A percentile compares a stretch with the other conserved stretches of the same genome.
phyloP scores from a whole-genome alignment of 2,113 vertebrate genomes.

The Siniperca chuatsi region DNA sequence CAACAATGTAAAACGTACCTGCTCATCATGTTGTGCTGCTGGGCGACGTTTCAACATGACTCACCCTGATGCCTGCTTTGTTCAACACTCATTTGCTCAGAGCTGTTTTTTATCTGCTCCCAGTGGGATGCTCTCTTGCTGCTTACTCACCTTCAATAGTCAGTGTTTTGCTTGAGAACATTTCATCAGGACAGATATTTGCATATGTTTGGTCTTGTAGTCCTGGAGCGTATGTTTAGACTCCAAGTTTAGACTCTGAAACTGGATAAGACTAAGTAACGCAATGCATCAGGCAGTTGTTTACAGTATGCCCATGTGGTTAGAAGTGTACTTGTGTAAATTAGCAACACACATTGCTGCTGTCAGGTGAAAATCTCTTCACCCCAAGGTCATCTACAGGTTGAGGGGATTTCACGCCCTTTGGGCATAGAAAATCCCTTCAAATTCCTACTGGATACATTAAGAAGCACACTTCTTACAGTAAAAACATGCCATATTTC shows the following conservation, averaged over 20 bases:
- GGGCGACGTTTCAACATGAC: conserved; percentile 62
- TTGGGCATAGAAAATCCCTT: neutral
- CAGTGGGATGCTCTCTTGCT: conserved; percentile 29
- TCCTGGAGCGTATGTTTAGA: conserved; percentile 2
- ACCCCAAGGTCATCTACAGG: neutral
- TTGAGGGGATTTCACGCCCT: neutral
- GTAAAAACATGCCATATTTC: neutral
- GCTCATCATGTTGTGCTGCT: conserved; percentile 62
- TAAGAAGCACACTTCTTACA: neutral
- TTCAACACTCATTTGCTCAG: conserved; percentile 46
- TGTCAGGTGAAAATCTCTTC: neutral
- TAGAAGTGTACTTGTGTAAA: neutral
- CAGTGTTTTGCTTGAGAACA: neutral
- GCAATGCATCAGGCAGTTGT: neutral
- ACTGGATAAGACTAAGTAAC: neutral
- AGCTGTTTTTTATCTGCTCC: conserved; percentile 28
- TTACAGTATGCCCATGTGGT: neutral
- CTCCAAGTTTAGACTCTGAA: conserved; percentile 11
- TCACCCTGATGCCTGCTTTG: conserved; percentile 54
- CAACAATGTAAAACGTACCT: conserved; percentile 74
- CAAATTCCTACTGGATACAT: neutral
- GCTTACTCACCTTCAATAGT: conserved; percentile 1
- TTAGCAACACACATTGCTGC: neutral
- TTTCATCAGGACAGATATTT: conserved; percentile 11
- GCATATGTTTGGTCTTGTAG: conserved; percentile 1